Evolutionary conservation across 2,888 invertebrate genomes (phyloP), one percentile per base, ranked within the genome.

Genomic region (Lasioglossum oenotherae): DNA sequence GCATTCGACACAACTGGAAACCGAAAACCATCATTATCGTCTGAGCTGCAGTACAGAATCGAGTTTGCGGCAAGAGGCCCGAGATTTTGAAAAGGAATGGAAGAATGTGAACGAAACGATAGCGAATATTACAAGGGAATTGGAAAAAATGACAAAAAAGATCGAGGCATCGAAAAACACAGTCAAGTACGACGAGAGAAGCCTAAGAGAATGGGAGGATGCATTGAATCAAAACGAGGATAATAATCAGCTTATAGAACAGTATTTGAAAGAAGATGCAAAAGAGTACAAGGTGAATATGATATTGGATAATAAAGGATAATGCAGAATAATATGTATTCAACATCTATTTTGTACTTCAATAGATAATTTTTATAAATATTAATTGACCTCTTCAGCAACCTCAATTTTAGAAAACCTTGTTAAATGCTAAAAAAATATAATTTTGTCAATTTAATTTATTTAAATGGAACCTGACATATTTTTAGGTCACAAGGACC

Each of bases 161-260:
- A 96, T 98, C 53, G 97, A 97, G 86, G 94, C 95, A 16, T 93
- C 97, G 19, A 97, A 97, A 91, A 95, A 96, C 44, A 97, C 96
- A 88, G 97, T 98, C 2, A 96, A 97, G 82, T 97, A 97, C 94
- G 97, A 97, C 88, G 96, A 96, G 44, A 96, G 96, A 31, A 97
- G 97, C 0, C 93, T 98, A 78, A 95, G 96, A 73, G 97, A 97
- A 77, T 98, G 97, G 97, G 96, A 97, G 44, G 97, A 97, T 71
- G 96, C 97, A 0, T 96, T 98, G 82, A 96, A 96, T 88, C 96
- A 97, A 82, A 96, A 96, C 60, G 96, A 97, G 69, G 97, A 97
- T 75, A 97, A 97, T 83, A 97, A 97, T 89, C 96, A 96, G 46
- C 95, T 98, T n/a, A 96, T 98, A 71, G 97, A 97, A 90, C 97